These are phyloP conservation scores for Drosophila hydei DNA, from an alignment of 1,140 invertebrate species.

Conservation along the genomic window DNA sequence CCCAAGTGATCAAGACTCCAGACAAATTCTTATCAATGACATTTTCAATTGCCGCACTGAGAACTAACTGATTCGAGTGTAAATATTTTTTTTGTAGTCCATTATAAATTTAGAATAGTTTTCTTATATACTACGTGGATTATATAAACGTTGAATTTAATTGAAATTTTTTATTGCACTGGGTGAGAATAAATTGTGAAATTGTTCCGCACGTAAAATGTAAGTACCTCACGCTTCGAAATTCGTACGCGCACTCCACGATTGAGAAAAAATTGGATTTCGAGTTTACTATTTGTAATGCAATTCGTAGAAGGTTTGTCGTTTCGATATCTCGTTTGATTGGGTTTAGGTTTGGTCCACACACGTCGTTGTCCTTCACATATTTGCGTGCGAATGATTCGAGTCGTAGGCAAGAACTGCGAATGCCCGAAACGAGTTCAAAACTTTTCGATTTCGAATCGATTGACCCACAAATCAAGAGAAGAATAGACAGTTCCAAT, in stretches of 20 bases:
- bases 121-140: constrained; percentile 5
- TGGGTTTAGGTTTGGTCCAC: constrained; percentile 37
- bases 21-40: constrained; percentile 36
- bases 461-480: constrained; percentile 77
- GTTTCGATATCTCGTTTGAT: constrained; percentile 38
- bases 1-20: constrained; percentile 1
- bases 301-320: constrained; percentile 55
- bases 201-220: constrained; percentile 32
- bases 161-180: constrained; percentile 11
- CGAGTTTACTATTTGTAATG: constrained; percentile 54
- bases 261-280: constrained; percentile 52
- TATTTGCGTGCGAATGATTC: constrained; percentile 76
- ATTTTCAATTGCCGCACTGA: constrained; percentile 24
- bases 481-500: constrained; percentile 51
- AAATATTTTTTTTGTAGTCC: constrained; percentile 1
- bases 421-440: constrained; percentile 73
- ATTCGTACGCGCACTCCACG: constrained; percentile 74
- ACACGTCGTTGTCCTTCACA: constrained; percentile 79
- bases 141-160: constrained; percentile 28
- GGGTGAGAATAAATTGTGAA: constrained; percentile 10
- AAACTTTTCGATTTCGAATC: constrained; percentile 79
- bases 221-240: constrained; percentile 75
- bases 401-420: constrained; percentile 65
- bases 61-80: neutral
- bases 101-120: constrained; percentile 25